phyloP scores from a whole-genome alignment of 2,888 invertebrate genomes.

The Shargacucullia verbasci region DNA sequence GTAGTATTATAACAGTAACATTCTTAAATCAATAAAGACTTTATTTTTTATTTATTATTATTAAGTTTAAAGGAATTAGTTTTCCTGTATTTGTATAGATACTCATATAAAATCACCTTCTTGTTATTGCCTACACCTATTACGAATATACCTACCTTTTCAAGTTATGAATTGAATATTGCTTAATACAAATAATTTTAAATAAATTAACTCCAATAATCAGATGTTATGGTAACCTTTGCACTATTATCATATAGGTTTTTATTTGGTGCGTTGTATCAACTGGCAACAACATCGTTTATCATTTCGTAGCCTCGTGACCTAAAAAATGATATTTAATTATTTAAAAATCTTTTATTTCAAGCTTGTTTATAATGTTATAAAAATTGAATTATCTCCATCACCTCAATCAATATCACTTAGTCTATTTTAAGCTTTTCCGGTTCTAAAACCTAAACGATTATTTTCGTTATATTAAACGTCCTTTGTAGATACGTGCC shows the following conservation, averaged over 20 bases:
- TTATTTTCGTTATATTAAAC: slow-evolving; percentile 31
- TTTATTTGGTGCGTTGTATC: slow-evolving; percentile 81
- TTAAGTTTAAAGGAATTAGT: too few relatives aligned
- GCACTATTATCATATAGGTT: slow-evolving; percentile 80
- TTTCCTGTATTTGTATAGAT: background rate
- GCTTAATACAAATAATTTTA: slow-evolving; percentile 44
- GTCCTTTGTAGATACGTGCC: slow-evolving; percentile 22
- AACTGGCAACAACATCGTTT: slow-evolving; percentile 81
- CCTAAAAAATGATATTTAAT: slow-evolving; percentile 73
- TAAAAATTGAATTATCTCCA: slow-evolving; percentile 11
- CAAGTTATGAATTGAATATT: slow-evolving; percentile 48
- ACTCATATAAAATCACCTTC: background rate
- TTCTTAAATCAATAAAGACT: too few relatives aligned
- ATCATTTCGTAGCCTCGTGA: slow-evolving; percentile 85
- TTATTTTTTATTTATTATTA: too few relatives aligned
- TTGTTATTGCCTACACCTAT: background rate
- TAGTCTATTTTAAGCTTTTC: slow-evolving; percentile 12
- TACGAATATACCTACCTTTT: background rate
- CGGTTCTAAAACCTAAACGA: background rate
- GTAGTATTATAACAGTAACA: too few relatives aligned
- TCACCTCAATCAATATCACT: slow-evolving; percentile 7
- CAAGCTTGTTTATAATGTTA: slow-evolving; percentile 17
- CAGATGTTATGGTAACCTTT: slow-evolving; percentile 87
- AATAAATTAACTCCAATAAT: slow-evolving; percentile 65
- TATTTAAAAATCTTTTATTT: slow-evolving; percentile 45